These are phyloP conservation scores for Coturnix japonica DNA, from an alignment of 2,113 vertebrate genomes.

Conservation along the genomic window DNA sequence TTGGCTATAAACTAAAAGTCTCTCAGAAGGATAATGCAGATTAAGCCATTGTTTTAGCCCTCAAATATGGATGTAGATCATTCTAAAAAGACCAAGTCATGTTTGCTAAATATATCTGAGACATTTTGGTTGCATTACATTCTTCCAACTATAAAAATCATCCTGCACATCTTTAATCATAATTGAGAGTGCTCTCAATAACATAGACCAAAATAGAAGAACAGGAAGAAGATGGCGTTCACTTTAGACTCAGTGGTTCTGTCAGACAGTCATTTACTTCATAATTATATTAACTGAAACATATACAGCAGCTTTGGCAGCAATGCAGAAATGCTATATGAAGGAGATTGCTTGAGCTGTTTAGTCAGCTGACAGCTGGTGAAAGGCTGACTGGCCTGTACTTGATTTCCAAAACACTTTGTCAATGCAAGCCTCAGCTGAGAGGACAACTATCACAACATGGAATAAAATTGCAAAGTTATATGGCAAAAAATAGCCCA, in stretches of 20 bases:
- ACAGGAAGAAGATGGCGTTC: not conserved
- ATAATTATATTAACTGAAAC: conserved; percentile 44
- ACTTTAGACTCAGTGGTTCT: not conserved
- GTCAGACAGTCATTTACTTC: not conserved
- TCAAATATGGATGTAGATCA: not conserved
- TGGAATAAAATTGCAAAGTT: not conserved
- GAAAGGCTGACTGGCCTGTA: not conserved
- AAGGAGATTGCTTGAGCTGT: not conserved
- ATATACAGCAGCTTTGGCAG: conserved; percentile 20
- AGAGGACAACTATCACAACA: conserved; percentile 24
- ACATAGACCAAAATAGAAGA: conserved; percentile 3
- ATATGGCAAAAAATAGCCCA: not conserved
- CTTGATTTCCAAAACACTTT: conserved; percentile 34
- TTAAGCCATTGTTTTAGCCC: not conserved
- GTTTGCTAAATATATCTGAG: not conserved
- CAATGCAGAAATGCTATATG: conserved; percentile 14
- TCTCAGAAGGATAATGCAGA: not conserved
- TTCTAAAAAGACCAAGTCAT: not conserved
- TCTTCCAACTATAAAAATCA: not conserved
- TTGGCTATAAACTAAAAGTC: not conserved
- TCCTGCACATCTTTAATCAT: not conserved
- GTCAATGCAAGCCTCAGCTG: conserved; percentile 28
- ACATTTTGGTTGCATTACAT: not conserved
- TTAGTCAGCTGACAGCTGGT: conserved; percentile 3
- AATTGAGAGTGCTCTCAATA: not conserved